Base-by-base conservation (phyloP, 2,888 invertebrate genomes). In the Melanargia galathea region DNA sequence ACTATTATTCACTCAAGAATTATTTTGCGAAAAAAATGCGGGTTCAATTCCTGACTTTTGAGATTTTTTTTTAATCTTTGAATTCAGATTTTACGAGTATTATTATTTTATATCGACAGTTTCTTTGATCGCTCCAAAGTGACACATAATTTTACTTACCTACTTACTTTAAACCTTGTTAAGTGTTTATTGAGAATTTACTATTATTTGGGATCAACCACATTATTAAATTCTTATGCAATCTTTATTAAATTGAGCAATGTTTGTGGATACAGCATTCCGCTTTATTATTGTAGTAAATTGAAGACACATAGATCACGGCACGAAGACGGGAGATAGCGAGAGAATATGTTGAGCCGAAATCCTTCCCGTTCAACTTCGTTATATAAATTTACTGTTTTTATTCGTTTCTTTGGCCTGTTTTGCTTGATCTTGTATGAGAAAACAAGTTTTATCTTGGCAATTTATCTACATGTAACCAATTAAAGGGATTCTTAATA, bases 291-390 rank as follows among this genome's bases (percentile, higher is more conserved):
- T 56, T 40, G 30, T 56, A 56, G 16, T 26, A 56, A 56, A 40
- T 56, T 56, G 43, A 56, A 40, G 56, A 56, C 43, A 43, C 40
- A 43, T 56, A 56, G 56, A 56, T 43, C 43, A 56, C 56, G 26
- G 16, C 35, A 20, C 20, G 35, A 24, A 43, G 43, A 24, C 43
- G 40, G 24, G 11, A 51, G 30, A 26, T 56, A 43, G 40, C 59
- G n/a, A 60, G 26, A 57, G 60, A 60, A 61, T 61, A 60, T 64
- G 60, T 56, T 64, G 33, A 61, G 45, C 60, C 35, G 35, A 64
- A 60, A 56, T 33, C 40, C 7, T 26, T 30, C 22, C 49, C n/a
- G 16, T 57, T 52, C 52, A 64, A 64, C 57, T 60, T 57, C 43
- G 45, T 54, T 55, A 60, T 60, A 63, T 43, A 48, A 54, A 63